Base-by-base conservation (phyloP, 2,113 vertebrate species). In the Corythaixoides concolor region DNA sequence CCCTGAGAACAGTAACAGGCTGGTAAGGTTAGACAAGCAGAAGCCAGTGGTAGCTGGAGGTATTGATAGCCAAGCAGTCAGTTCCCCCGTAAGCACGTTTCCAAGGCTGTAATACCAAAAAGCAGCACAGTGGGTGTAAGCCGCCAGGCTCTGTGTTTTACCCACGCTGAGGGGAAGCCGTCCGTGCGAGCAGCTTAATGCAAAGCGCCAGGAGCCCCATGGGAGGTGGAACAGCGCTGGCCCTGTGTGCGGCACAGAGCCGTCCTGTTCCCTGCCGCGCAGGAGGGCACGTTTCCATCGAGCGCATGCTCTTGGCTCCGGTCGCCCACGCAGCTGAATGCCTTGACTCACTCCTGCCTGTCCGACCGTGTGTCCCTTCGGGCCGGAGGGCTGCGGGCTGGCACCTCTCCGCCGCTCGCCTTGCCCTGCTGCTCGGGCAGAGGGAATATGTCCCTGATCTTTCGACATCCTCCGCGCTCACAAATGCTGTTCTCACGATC, bases 151-250 rank as follows among this genome's bases (percentile, higher is more conserved):
- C 43, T n/a, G 4, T 4, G 1, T n/a, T 24, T 64, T 16, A 22
- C 58, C 82, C 55, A 50, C 5, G 37, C 63, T 5, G 32, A 75
- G 50, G 81, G 37, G 43, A 19, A 19, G 68, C 68, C 59, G 45
- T 37, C 19, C 4, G 2, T 9, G 66, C 0, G 1, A 56, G 83
- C 59, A 45, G 75, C 66, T 35, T 2, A 3, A 8, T 30, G 67
- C 72, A 41, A 10, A 60, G 52, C 2, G 0, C 0, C 1, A 21
- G 77, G 74, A 73, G 49, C 56, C 39, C 33, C 0, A 1, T 0
- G 5, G 35, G 47, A 66, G 56, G 26, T 8, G 26, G 60, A 56
- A 70, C 70, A 84, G 86, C 8, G 2, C 59, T 5, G 53, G 55
- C 15, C 26, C 73, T 63, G 62, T 64, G 67, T 11, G 13, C 0